phyloP scores from a whole-genome alignment of 2,888 invertebrate genomes.

The Drosophila macrothrix region DNA sequence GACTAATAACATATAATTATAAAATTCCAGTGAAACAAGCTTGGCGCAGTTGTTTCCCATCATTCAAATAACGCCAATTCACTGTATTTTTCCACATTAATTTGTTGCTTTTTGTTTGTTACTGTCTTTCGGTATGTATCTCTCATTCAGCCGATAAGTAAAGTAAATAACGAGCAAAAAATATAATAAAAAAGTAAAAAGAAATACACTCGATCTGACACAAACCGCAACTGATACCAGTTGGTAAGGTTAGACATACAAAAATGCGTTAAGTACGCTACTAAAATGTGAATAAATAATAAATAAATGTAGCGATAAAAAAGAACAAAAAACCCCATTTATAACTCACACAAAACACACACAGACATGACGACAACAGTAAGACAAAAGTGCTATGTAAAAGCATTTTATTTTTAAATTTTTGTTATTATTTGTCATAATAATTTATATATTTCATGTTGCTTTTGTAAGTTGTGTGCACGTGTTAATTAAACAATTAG shows the following conservation, averaged over 20 bases:
- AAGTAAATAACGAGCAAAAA: slow-evolving; percentile 24
- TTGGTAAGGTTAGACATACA: slow-evolving; percentile 36
- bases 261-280: slow-evolving; percentile 39
- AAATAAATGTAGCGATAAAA: slow-evolving; percentile 36
- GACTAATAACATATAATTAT: slow-evolving; percentile 13
- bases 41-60: slow-evolving; percentile 20
- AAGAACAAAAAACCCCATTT: slow-evolving; percentile 11
- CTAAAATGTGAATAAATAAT: slow-evolving; percentile 51
- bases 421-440: slow-evolving; percentile 29
- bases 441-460: slow-evolving; percentile 10
- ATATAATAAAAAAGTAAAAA: slow-evolving; percentile 19
- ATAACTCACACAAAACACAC: slow-evolving; percentile 13
- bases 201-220: slow-evolving; percentile 27
- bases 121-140: slow-evolving; percentile 13
- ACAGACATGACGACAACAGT: slow-evolving; percentile 6
- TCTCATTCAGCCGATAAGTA: slow-evolving; percentile 26
- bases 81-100: slow-evolving; percentile 4
- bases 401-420: slow-evolving; percentile 25
- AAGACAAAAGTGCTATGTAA: slow-evolving; percentile 35
- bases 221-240: slow-evolving; percentile 49
- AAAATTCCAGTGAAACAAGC: slow-evolving; percentile 22
- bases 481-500: slow-evolving; percentile 72
- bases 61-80: slow-evolving; percentile 11
- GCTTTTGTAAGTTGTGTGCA: slow-evolving; percentile 59
- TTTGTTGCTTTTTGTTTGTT: slow-evolving; percentile 15